Evolutionary conservation across 2,113 vertebrate species (phyloP).

Genomic region (Scartelaos histophorus): DNA sequence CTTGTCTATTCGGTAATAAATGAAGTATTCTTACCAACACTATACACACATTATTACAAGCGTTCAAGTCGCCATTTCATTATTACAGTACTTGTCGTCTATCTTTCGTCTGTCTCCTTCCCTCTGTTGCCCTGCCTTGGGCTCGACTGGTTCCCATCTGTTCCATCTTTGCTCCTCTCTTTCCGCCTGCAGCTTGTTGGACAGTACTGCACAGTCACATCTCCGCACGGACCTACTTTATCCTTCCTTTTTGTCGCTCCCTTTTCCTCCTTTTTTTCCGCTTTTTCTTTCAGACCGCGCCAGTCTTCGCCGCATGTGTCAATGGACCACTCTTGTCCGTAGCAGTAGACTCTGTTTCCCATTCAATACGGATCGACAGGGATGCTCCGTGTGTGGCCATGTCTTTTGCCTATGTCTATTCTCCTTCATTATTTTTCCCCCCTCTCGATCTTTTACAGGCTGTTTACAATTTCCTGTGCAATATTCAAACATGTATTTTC

Average conservation of each 20-base stretch:
- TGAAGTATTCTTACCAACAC: too few relatives aligned
- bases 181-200: conserved; percentile 31
- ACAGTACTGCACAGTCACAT: conserved; percentile 10
- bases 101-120: not conserved
- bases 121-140: conserved; percentile 13
- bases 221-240: conserved; percentile 19
- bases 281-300: conserved; percentile 47
- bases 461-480: conserved; percentile 40
- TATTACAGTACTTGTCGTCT: not conserved
- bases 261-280: conserved; percentile 46
- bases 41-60: too few relatives aligned
- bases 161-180: conserved; percentile 27
- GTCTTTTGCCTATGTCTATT: conserved; percentile 3
- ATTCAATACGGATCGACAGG: conserved; percentile 53
- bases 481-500: conserved; percentile 18
- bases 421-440: conserved; percentile 6
- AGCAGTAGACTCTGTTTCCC: conserved; percentile 39
- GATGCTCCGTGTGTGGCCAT: conserved; percentile 43
- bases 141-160: conserved; percentile 36
- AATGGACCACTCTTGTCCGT: conserved; percentile 46
- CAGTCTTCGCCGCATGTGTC: conserved; percentile 47
- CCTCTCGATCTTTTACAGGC: conserved; percentile 21
- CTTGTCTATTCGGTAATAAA: too few relatives aligned
- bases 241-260: conserved; percentile 27
- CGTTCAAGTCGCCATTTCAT: too few relatives aligned